A percentile compares a stretch with the other conserved stretches of the same genome.
These are phyloP conservation scores for Oryctes rhinoceros DNA, from an alignment of 1,140 invertebrate genomes.

Conservation along the genomic window DNA sequence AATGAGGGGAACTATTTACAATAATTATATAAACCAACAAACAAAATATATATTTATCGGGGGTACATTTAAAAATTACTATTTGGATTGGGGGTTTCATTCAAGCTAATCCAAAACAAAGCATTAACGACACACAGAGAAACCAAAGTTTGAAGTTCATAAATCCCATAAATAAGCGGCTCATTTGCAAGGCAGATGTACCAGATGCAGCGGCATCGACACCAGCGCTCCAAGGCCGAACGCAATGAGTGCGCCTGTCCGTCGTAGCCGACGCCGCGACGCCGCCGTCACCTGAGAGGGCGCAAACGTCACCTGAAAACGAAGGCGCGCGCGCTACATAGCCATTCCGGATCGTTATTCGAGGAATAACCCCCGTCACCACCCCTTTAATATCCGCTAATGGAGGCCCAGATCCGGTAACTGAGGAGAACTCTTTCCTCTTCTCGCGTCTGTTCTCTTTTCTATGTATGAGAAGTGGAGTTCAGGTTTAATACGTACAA, in stretches of 20 bases:
- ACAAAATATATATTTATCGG: too few species aligned
- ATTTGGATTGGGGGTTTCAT: not conserved
- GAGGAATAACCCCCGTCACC: slow-evolving; percentile 52
- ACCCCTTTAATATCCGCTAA: slow-evolving; percentile 57
- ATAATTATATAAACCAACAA: not conserved
- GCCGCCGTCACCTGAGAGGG: slow-evolving; percentile 50
- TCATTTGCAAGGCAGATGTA: slow-evolving; percentile 61
- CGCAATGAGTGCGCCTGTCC: slow-evolving; percentile 45
- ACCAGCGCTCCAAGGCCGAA: slow-evolving; percentile 46
- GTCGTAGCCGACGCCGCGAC: slow-evolving; percentile 38
- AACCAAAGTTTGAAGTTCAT: slow-evolving; percentile 58
- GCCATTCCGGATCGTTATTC: slow-evolving; percentile 58
- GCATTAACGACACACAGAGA: slow-evolving; percentile 25
- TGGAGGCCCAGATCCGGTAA: slow-evolving; percentile 48
- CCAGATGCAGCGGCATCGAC: slow-evolving; percentile 53
- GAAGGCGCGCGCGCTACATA: slow-evolving; percentile 48
- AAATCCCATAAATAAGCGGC: slow-evolving; percentile 61
- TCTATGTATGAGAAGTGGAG: slow-evolving; percentile 21
- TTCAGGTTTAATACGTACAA: slow-evolving; percentile 21
- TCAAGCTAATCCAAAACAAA: slow-evolving; percentile 28
- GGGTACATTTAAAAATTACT: not conserved
- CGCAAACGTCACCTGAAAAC: slow-evolving; percentile 41
- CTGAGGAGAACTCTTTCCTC: slow-evolving; percentile 33
- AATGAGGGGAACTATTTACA: too few species aligned
- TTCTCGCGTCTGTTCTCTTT: slow-evolving; percentile 32